These are phyloP conservation scores for Psittacara wagleri DNA, from an alignment of 2,113 vertebrate genomes.

Conservation along the genomic window DNA sequence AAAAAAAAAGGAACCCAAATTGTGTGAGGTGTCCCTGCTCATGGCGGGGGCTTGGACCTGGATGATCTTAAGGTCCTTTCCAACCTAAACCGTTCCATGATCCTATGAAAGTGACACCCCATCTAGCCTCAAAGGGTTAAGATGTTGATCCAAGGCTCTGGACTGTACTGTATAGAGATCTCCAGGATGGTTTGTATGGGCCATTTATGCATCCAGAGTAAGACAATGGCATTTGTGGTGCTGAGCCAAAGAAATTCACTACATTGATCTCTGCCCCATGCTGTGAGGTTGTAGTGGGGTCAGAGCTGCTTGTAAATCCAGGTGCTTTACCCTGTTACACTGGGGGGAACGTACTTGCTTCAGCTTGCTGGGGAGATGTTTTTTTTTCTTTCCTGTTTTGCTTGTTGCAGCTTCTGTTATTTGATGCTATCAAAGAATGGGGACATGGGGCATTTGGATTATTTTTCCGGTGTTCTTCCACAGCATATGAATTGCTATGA, in stretches of 20 bases:
- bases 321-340: neutral
- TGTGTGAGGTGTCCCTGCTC: neutral
- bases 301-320: neutral
- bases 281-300: rapidly evolving
- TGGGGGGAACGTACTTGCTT: neutral
- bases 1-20: neutral
- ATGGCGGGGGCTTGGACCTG: neutral
- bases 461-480: neutral
- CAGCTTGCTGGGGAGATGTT: rapidly evolving
- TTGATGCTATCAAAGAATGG: neutral
- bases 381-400: neutral
- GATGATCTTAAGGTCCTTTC: neutral
- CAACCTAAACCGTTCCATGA: neutral
- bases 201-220: neutral
- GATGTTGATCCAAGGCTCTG: neutral
- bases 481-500: neutral
- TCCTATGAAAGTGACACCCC: neutral
- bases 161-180: neutral
- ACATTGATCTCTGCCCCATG: neutral
- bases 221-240: neutral
- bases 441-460: neutral
- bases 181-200: neutral
- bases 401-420: neutral
- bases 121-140: neutral
- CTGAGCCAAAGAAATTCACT: neutral